Base-by-base conservation (phyloP, 2,797 vertebrate species). In the Tokudaia muenninki region DNA sequence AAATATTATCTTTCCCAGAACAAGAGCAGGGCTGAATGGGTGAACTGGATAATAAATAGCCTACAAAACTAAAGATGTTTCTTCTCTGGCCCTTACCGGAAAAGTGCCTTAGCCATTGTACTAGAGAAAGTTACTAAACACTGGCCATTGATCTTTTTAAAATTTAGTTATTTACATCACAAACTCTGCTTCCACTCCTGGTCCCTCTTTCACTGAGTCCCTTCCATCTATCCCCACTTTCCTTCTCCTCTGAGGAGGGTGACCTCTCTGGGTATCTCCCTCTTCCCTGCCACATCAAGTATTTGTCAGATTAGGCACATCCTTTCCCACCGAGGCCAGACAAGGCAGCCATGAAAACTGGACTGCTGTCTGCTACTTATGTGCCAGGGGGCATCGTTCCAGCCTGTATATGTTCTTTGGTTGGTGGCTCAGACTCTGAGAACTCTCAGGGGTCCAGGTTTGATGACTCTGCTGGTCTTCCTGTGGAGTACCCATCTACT, bases 61-160 rank as follows among this genome's bases (percentile, higher is more conserved):
- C 34, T 37, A 81, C 21, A 86, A 72, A 96, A 37, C 72, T 57
- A 84, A 77, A 90, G 81, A 78, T 88, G 55, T 74, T 94, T 87
- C 59, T 37, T 26, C 2, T 81, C 59, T 93, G 47, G 31, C 4
- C 0, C 75, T 96, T 92, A 77, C 7, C 77, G 93, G 61, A 87
- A 95, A 90, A 77, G 3, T 89, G 67, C 82, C 41, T 59, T 90
- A 82, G 95, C 5, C 41, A 12, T 3, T 41, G 47, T 67, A 24
- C 55, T 96, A 21, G 78, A 95, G 65, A 92, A 86, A 29, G 9
- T 55, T 50, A 59, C 10, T 84, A 83, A 44, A 67, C 50, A 78
- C 67, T 17, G 6, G 75, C 37, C 80, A 93, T 95, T 92, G 63
- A 31, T 65, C 29, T 31, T 65, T 65, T 14, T 31, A 31, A 67